Evolutionary conservation across 1,140 invertebrate species (phyloP), one percentile per base, ranked within the genome.

Genomic region (Euura lappo): DNA sequence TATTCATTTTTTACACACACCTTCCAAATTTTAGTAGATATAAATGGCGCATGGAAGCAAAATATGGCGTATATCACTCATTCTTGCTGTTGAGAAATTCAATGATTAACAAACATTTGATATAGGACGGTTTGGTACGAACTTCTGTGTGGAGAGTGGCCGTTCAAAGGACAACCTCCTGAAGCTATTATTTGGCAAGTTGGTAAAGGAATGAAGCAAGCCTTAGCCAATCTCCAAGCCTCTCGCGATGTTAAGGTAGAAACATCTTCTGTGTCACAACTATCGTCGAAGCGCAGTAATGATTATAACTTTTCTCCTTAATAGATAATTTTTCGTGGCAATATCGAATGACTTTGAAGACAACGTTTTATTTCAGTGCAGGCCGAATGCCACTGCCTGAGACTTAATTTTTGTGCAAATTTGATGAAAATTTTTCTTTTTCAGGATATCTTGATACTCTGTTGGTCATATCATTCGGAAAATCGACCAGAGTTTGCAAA

Each of bases 111-210:
- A 44, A 42, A 78, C 71, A 79, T 80, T 79, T 77, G 73, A 87
- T 90, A 69, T 82, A 98, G 96, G 44, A 99, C 98, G 46, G 96
- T 99, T 42, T 99, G 98, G 98, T 99, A 98, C 88, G 99, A 99
- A 87, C 88, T 99, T 68, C 88, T 99, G 67, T 98, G 96, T 84
- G 96, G 97, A 2, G 96, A 98, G 79, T 99, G 97, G 92, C 98
- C 99, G 7, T 99, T 98, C 84, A 96, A 96, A 83, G 93, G 92
- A 11, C 94, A 97, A 83, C 95, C 96, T 44, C 93, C 97, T 0
- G 98, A 99, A 88, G 93, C 96, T 2, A 95, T 99, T 67, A 99
- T 99, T 79, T 99, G 97, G 97, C 97, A 98, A 87, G 96, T 99
- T 28, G 97, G 98, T 2, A 95, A 95, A 81, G 98, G 98, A 71